Percentiles rank a stretch among this genome's conserved stretches.
These are phyloP conservation scores for Caerostris darwini DNA, from an alignment of 1,140 invertebrate genomes.

Conservation along the genomic window DNA sequence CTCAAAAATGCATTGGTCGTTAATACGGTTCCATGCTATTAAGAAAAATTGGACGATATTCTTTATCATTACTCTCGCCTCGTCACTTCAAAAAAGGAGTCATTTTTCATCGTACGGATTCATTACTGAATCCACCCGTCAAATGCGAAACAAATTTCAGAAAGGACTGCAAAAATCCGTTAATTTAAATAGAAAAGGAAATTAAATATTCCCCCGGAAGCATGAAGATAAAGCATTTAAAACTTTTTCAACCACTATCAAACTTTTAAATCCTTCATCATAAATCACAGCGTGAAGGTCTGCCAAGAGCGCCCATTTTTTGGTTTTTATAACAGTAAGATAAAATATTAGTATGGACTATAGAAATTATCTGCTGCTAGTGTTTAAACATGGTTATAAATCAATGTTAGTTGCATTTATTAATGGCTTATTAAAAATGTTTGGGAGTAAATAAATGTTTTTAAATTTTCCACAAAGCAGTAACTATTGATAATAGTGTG, in stretches of 20 bases:
- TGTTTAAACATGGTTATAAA: background rate
- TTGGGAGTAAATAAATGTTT: background rate
- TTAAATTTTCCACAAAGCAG: too few relatives aligned
- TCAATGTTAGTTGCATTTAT: background rate
- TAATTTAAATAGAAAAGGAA: constrained; percentile 59
- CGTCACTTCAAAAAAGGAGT: constrained; percentile 42
- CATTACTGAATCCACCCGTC: constrained; percentile 22
- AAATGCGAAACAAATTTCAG: constrained; percentile 43
- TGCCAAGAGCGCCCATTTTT: background rate
- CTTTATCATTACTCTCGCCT: constrained; percentile 47
- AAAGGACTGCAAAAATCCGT: constrained; percentile 36
- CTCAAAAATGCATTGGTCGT: constrained; percentile 9
- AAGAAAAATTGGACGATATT: constrained; percentile 20
- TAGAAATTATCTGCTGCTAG: background rate
- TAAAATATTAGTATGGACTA: background rate
- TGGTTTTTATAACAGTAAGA: background rate
- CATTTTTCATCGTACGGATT: constrained; percentile 37
- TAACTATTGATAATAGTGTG: too few relatives aligned
- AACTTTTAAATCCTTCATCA: constrained; percentile 24
- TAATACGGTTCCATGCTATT: constrained; percentile 28
- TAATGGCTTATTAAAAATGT: background rate
- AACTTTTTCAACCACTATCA: constrained; percentile 9
- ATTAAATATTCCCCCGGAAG: constrained; percentile 33
- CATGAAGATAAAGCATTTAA: constrained; percentile 25
- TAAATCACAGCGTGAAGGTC: background rate